Evolutionary conservation across 2,888 invertebrate genomes (phyloP), one percentile per base, ranked within the genome.

Genomic region (Drosophila hawaiiensis): DNA sequence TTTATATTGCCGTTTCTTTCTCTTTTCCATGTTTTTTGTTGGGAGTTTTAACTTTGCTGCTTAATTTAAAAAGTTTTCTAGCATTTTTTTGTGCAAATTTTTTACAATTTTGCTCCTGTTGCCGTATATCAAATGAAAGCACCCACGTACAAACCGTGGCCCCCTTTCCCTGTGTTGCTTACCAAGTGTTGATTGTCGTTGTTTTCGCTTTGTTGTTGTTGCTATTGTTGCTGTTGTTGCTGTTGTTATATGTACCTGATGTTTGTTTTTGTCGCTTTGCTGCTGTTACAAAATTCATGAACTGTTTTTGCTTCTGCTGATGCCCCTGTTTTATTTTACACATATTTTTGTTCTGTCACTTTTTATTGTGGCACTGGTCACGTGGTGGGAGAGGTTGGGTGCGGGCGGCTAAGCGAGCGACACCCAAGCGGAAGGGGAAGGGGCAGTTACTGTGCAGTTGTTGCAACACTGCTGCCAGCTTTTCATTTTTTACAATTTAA

Each of bases 271-370:
- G 88, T 88, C 83, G 83, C 77, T 87, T 78, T 82, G 47, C 25
- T 73, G 83, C 88, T 87, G 85, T 82, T 84, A 82, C 85, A 87
- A 84, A 84, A 84, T 84, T 84, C 84, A 84, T 84, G 84, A 84
- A 84, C 84, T 84, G 84, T 84, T 84, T 84, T 87, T 84, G 74
- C 83, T 75, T 50, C 73, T 73, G 31, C 35, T 61, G 50, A 55
- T 68, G 50, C 35, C 68, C 71, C 72, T 88, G 86, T 84, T 84
- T 88, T 88, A 85, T 85, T 88, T 85, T 84, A 83, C 84, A 88
- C 84, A 84, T 83, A 84, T 84, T 84, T 84, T 75, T 83, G 83
- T 83, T 85, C 86, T 84, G 84, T 88, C 89, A 84, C 89, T 84
- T 84, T 88, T 84, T 84, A 88, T 88, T 84, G 84, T 84, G 68